A percentile compares a stretch with the other conserved stretches of the same genome.
These are phyloP conservation scores for Tarsius wallacei DNA, from an alignment of 2,797 vertebrate genomes.

Conservation along the genomic window DNA sequence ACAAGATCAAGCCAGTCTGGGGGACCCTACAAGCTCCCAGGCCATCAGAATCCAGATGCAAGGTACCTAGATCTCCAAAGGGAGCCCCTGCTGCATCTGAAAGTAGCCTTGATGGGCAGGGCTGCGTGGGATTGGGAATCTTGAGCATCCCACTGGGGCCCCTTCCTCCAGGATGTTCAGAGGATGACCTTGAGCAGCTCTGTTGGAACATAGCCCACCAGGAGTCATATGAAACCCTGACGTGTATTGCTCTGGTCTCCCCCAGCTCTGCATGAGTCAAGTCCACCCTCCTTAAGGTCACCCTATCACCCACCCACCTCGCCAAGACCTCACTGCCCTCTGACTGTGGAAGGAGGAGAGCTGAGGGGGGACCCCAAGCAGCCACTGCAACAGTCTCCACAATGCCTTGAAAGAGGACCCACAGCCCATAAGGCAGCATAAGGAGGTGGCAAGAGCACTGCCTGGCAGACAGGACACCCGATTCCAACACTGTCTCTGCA, in stretches of 20 bases:
- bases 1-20: neutral
- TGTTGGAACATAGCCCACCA: neutral
- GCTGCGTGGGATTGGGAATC: neutral
- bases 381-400: neutral
- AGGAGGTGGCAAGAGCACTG: neutral
- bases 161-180: slow-evolving; percentile 5
- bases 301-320: neutral
- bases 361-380: neutral
- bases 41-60: neutral
- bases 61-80: neutral
- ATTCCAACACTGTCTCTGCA: neutral
- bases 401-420: neutral
- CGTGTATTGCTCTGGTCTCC: neutral
- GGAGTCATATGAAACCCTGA: neutral
- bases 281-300: neutral
- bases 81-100: neutral
- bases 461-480: neutral
- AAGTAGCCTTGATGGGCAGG: neutral
- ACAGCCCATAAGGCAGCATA: neutral
- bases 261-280: neutral
- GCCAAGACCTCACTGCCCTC: neutral
- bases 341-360: neutral
- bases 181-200: neutral
- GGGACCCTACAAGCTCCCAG: neutral
- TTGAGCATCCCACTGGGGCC: accelerated